Conservation (phyloP, 2,113 vertebrate genomes). For the Heloderma charlesbogerti region DNA sequence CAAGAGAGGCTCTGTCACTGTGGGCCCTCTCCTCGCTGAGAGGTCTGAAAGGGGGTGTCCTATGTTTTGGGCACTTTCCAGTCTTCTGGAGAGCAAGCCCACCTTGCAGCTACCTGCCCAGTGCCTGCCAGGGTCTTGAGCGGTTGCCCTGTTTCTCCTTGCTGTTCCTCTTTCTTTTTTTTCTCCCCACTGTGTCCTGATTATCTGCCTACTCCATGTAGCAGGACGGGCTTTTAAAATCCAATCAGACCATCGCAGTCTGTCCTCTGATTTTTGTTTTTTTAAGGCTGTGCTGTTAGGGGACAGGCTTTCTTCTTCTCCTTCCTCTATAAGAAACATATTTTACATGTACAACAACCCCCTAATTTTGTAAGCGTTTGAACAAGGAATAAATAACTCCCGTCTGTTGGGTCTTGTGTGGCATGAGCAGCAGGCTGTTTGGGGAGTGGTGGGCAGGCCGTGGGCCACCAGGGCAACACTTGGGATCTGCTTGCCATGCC, state of each 20-base stretch:
- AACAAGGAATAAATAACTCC: background rate
- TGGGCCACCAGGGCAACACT: background rate
- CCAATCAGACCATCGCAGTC: background rate
- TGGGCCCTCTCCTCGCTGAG: background rate
- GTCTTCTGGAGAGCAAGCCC: background rate
- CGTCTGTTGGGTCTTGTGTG: background rate
- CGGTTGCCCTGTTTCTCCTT: too few species aligned
- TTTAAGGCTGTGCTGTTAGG: background rate
- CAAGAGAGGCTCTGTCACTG: background rate
- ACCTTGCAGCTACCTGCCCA: background rate
- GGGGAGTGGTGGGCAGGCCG: background rate
- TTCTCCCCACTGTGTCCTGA: background rate
- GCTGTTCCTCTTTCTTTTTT: accelerated
- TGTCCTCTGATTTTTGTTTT: background rate
- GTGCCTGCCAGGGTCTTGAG: too few species aligned
- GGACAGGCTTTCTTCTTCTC: accelerated
- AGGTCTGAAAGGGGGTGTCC: background rate
- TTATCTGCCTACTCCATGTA: too few species aligned
- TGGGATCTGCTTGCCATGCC: background rate
- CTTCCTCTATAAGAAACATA: background rate
- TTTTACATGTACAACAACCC: background rate
- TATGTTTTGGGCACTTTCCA: too few species aligned
- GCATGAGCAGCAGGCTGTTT: background rate
- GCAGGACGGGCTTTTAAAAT: background rate
- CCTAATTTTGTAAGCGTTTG: background rate